phyloP scores from a whole-genome alignment of 2,797 vertebrate species.

The Amblyopsis hoosieri region DNA sequence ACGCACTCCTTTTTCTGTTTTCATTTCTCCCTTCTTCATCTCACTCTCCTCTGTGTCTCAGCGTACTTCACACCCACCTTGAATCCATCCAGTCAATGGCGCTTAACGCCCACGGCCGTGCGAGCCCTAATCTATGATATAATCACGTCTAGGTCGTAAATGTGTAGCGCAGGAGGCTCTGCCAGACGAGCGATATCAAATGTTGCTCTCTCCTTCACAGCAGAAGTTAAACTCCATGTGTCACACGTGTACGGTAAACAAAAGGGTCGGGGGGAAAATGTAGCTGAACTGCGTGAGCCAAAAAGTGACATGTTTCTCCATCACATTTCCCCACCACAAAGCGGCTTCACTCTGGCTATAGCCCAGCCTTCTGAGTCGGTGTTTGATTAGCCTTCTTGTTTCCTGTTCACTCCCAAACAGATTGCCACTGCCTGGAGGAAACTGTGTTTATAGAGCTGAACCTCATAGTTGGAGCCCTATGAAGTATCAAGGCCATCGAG shows the following conservation, averaged over 20 bases:
- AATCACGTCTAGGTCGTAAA: slow-evolving; percentile 41
- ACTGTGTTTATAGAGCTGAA: slow-evolving; percentile 68
- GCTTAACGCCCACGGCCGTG: slow-evolving; percentile 31
- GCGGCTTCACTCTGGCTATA: slow-evolving; percentile 45
- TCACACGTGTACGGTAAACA: slow-evolving; percentile 10
- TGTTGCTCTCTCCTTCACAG: not conserved
- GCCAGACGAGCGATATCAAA: slow-evolving; percentile 1
- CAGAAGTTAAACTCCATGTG: not conserved
- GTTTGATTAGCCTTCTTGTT: slow-evolving; percentile 74
- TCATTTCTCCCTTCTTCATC: not conserved
- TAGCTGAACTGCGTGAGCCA: slow-evolving; percentile 13
- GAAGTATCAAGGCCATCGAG: slow-evolving; percentile 74
- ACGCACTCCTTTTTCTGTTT: not conserved
- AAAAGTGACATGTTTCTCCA: slow-evolving; percentile 41
- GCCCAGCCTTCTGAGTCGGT: slow-evolving; percentile 64
- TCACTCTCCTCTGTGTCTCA: slow-evolving; percentile 2
- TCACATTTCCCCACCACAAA: slow-evolving; percentile 41
- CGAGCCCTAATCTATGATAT: slow-evolving; percentile 51
- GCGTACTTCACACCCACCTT: slow-evolving; percentile 16
- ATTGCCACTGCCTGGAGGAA: slow-evolving; percentile 65
- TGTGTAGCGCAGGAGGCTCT: slow-evolving; percentile 32
- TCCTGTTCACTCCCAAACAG: slow-evolving; percentile 67
- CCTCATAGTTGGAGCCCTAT: slow-evolving; percentile 56
- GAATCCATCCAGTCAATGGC: slow-evolving; percentile 39
- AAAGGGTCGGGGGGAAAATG: slow-evolving; percentile 1